Percentiles rank a stretch among this genome's conserved stretches.
Conservation (phyloP, 2,113 vertebrate species). For the Callorhinus ursinus region DNA sequence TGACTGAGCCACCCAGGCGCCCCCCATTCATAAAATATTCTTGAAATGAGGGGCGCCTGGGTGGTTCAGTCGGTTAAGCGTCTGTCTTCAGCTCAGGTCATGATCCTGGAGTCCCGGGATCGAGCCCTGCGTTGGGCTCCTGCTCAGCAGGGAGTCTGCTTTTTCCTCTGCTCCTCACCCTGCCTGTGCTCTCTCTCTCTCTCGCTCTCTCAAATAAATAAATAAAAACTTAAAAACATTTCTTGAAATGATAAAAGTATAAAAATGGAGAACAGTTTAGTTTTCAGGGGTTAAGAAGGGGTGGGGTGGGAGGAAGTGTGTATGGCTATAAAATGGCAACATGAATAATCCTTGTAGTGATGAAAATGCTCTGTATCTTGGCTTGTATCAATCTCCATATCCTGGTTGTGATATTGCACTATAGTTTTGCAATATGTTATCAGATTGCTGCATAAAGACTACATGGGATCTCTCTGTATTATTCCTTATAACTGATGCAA, state of each 20-base stretch:
- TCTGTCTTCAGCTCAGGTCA: too few relatives aligned
- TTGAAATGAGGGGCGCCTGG: too few relatives aligned
- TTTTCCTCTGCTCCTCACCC: too few relatives aligned
- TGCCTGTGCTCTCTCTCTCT: too few relatives aligned
- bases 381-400: background rate
- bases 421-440: background rate
- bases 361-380: background rate
- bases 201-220: too few relatives aligned
- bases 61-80: too few relatives aligned
- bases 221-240: background rate
- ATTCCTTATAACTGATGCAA: background rate
- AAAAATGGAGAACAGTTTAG: background rate
- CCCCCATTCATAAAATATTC: too few relatives aligned
- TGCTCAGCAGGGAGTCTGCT: too few relatives aligned
- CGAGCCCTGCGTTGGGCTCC: too few relatives aligned
- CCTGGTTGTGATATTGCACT: background rate
- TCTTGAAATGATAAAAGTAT: background rate
- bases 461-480: background rate
- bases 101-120: too few relatives aligned
- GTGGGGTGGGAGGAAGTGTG: background rate
- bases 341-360: background rate
- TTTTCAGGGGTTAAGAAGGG: background rate
- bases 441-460: background rate
- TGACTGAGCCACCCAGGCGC: too few relatives aligned
- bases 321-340: background rate